Evolutionary conservation across 2,113 vertebrate genomes (phyloP).

Genomic region (Tenebrosternarchus preto): DNA sequence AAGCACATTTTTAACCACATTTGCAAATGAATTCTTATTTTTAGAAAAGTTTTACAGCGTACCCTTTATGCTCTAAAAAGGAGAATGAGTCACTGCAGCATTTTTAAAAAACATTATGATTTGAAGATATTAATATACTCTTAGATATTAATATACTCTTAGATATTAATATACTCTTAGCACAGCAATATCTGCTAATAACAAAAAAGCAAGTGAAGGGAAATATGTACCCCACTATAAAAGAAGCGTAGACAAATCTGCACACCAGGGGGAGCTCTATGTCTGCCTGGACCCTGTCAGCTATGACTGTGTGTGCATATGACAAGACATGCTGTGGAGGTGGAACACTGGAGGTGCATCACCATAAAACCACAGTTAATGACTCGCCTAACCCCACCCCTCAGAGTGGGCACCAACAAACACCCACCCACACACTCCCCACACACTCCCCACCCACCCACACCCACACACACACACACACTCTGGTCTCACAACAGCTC

Average conservation of each 20-base stretch:
- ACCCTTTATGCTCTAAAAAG: neutral
- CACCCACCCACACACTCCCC: too few relatives aligned
- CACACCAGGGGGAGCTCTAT: slow-evolving; percentile 3
- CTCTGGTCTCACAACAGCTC: neutral
- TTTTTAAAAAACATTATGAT: neutral
- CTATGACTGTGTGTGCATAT: neutral
- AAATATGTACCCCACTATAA: neutral
- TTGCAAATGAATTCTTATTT: neutral
- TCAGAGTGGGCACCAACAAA: too few relatives aligned
- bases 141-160: too few relatives aligned
- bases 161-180: neutral
- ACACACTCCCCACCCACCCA: too few relatives aligned
- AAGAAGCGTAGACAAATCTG: neutral
- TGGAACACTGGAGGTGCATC: neutral
- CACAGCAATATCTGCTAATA: neutral
- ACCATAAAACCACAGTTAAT: neutral
- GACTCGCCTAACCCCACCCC: neutral
- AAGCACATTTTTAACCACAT: slow-evolving; percentile 3
- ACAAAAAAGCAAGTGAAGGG: neutral
- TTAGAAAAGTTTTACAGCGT: neutral
- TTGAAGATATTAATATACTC: neutral
- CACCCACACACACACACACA: neutral
- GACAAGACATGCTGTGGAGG: neutral
- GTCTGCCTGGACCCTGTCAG: neutral
- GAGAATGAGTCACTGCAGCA: neutral